Conservation (phyloP, 2,113 vertebrate species). For the Balaenoptera acutorostrata region DNA sequence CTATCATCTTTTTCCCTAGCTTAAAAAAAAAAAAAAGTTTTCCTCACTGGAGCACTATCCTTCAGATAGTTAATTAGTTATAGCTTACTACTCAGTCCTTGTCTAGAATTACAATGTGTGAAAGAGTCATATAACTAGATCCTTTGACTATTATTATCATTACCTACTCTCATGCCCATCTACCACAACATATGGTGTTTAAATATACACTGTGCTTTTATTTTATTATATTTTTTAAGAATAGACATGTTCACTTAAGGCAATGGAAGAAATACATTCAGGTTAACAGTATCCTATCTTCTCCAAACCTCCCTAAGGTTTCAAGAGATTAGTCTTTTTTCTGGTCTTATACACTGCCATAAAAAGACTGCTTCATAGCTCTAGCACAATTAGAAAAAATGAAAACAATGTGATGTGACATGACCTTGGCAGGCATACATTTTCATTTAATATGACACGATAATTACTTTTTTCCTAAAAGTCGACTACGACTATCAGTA, state of each 20-base stretch:
- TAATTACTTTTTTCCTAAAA: conserved; percentile 2
- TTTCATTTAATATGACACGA: conserved; percentile 23
- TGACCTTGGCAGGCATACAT: not conserved
- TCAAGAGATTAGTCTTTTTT: not conserved
- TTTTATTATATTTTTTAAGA: not conserved
- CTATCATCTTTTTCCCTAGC: not conserved
- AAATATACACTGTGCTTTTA: not conserved
- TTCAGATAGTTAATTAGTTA: conserved; percentile 15
- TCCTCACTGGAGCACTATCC: not conserved
- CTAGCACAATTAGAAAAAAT: not conserved
- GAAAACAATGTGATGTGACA: not conserved
- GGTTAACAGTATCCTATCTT: not conserved
- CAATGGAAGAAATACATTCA: conserved; percentile 26
- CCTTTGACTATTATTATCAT: not conserved
- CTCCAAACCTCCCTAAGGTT: conserved; percentile 11
- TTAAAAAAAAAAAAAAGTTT: not conserved
- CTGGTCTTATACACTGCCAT: not conserved
- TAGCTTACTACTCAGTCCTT: not conserved
- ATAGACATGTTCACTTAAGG: not conserved
- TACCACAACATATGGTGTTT: not conserved
- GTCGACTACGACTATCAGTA: not conserved
- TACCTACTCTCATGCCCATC: not conserved
- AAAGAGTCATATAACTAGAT: not conserved
- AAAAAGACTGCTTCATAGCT: not conserved
- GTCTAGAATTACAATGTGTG: not conserved